Evolutionary conservation across 2,888 invertebrate genomes (phyloP).

Genomic region (Hipparchia sbordonii): DNA sequence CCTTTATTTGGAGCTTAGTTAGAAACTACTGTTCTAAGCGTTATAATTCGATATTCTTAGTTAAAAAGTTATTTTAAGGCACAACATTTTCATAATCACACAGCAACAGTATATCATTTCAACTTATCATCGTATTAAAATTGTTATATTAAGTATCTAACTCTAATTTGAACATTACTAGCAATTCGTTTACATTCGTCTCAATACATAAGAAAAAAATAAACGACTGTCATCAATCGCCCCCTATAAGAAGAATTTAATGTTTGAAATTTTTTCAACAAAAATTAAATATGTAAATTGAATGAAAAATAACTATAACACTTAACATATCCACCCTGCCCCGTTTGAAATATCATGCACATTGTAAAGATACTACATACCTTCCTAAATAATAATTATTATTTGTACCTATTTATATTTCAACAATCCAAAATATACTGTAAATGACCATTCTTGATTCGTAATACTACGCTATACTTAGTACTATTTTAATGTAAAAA

Average conservation of each 20-base stretch:
- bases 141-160: not conserved
- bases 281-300: too few species aligned
- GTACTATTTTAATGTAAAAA: not conserved
- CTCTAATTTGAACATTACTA: constrained; percentile 9
- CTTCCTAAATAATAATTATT: not conserved
- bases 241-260: not conserved
- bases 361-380: not conserved
- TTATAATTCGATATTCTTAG: too few species aligned
- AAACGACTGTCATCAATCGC: not conserved
- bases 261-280: too few species aligned
- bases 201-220: too few species aligned
- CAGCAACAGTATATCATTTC: not conserved
- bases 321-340: too few species aligned
- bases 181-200: not conserved
- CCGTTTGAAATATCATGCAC: too few species aligned
- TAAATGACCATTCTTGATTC: not conserved
- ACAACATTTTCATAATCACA: not conserved
- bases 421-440: not conserved
- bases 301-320: too few species aligned
- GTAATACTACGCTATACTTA: not conserved
- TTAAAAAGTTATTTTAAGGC: not conserved
- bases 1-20: too few species aligned
- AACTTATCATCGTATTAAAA: not conserved
- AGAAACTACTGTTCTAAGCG: too few species aligned
- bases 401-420: constrained; percentile 9